A percentile compares a stretch with the other conserved stretches of the same genome.
Evolutionary conservation across 1,140 invertebrate genomes (phyloP).

Genomic region (Zaprionus camerounensis): DNA sequence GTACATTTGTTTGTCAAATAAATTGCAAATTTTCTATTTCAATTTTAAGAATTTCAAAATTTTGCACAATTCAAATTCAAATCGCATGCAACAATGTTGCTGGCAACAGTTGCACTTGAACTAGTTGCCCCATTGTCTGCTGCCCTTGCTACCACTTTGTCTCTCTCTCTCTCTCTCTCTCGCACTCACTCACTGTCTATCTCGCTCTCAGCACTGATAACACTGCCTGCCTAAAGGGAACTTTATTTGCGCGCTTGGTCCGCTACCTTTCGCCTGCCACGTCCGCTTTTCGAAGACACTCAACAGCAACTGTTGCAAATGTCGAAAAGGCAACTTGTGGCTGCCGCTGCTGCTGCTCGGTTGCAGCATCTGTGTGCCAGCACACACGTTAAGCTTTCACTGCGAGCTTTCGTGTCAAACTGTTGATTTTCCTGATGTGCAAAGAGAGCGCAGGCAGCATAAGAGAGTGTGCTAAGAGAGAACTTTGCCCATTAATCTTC

Average conservation of each 20-base stretch:
- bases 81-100: slow-evolving; percentile 64
- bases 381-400: slow-evolving; percentile 46
- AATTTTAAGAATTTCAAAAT: not conserved
- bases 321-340: slow-evolving; percentile 79
- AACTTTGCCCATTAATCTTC: not conserved
- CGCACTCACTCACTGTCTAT: not conserved
- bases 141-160: not conserved
- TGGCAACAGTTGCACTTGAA: slow-evolving; percentile 74
- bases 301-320: slow-evolving; percentile 81
- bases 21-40: not conserved
- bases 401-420: slow-evolving; percentile 62
- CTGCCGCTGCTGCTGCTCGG: slow-evolving; percentile 59
- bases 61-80: slow-evolving; percentile 23
- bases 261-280: slow-evolving; percentile 66
- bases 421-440: slow-evolving; percentile 57
- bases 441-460: slow-evolving; percentile 13
- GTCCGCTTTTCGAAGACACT: slow-evolving; percentile 79
- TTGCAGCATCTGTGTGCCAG: slow-evolving; percentile 54
- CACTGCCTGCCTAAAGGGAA: slow-evolving; percentile 23
- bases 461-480: slow-evolving; percentile 26
- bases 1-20: not conserved
- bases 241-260: slow-evolving; percentile 38
- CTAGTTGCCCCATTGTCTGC: slow-evolving; percentile 52
- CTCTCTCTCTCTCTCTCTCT: not conserved
- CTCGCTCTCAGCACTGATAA: slow-evolving; percentile 53